Percentiles rank a stretch among this genome's conserved stretches.
Evolutionary conservation across 2,888 invertebrate genomes (phyloP).

Genomic region (Dryococelus australis): DNA sequence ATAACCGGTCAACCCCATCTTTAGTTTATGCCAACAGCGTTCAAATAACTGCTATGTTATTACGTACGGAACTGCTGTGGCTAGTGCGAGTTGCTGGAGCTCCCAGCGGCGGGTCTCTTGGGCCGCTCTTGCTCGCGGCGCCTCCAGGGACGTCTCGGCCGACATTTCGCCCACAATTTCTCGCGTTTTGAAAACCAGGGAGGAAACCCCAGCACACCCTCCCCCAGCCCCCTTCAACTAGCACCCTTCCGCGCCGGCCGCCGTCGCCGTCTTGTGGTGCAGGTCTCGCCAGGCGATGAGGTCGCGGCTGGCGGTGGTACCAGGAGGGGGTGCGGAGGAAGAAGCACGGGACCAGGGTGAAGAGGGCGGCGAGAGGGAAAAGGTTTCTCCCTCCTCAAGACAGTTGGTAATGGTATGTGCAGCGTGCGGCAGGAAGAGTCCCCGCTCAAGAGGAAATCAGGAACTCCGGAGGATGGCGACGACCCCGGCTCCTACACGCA

Average conservation of each 20-base stretch:
- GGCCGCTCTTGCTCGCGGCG: too few species aligned
- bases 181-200: slow-evolving; percentile 36
- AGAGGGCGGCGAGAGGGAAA: background rate
- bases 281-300: slow-evolving; percentile 38
- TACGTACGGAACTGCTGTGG: too few species aligned
- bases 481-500: background rate
- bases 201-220: slow-evolving; percentile 21
- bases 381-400: slow-evolving; percentile 2
- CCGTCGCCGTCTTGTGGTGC: slow-evolving; percentile 35
- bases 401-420: background rate
- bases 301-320: background rate
- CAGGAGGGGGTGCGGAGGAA: slow-evolving; percentile 12
- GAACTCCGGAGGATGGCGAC: background rate
- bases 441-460: too few species aligned
- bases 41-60: too few species aligned
- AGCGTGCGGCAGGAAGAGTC: background rate
- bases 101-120: too few species aligned
- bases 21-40: too few species aligned
- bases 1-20: too few species aligned
- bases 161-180: slow-evolving; percentile 38
- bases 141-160: too few species aligned
- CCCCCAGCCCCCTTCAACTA: too few species aligned
- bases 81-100: too few species aligned
- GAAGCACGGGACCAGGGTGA: too few species aligned
- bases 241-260: background rate